Evolutionary conservation across 1,140 invertebrate genomes (phyloP).

Genomic region (Aleiodes sp.): DNA sequence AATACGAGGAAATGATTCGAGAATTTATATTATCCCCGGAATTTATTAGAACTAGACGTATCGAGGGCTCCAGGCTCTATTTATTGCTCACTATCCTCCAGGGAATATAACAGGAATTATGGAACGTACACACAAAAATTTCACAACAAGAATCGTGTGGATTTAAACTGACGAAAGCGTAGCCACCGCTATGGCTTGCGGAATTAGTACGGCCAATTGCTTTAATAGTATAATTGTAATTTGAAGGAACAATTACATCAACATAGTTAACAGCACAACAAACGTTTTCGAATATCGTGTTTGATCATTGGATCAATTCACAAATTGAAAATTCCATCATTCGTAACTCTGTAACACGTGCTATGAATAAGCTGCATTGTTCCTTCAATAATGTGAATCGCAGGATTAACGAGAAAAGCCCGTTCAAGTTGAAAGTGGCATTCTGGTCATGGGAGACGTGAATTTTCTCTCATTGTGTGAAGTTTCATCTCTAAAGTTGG

Average conservation of each 20-base stretch:
- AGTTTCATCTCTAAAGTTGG: conserved; percentile 13
- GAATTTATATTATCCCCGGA: conserved; percentile 33
- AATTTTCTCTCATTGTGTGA: conserved; percentile 26
- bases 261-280: too few relatives aligned
- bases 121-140: conserved; percentile 44
- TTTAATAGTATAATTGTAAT: conserved; percentile 34
- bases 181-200: conserved; percentile 16
- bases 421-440: background rate
- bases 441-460: conserved; percentile 1
- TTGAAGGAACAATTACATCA: conserved; percentile 16
- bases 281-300: too few relatives aligned
- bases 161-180: conserved; percentile 10
- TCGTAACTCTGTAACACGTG: background rate
- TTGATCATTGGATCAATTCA: background rate
- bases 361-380: background rate
- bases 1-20: conserved; percentile 47
- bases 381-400: background rate
- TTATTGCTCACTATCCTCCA: conserved; percentile 30
- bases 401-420: background rate
- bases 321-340: background rate
- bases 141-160: conserved; percentile 43
- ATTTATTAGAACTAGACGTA: conserved; percentile 19
- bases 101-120: conserved; percentile 39
- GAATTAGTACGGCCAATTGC: conserved; percentile 49
- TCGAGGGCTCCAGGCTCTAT: background rate